A percentile compares a stretch with the other conserved stretches of the same genome.
Conservation (phyloP, 2,113 vertebrate species). For the Hemiprocne comata region DNA sequence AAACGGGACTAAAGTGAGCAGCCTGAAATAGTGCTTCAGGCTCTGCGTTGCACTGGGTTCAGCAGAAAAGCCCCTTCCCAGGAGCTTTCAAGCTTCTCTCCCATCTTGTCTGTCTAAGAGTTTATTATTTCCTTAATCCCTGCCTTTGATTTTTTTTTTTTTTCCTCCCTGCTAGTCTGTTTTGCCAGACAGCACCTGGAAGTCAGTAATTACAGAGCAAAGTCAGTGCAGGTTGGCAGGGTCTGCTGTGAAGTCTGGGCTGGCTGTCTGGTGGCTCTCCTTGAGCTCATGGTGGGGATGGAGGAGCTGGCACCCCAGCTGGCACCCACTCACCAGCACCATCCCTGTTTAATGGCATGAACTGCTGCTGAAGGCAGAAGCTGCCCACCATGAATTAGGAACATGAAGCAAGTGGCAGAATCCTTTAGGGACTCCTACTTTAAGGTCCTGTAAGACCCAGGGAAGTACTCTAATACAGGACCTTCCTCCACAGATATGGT, state of each 20-base stretch:
- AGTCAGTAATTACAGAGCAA: background rate
- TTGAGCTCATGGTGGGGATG: fast-evolving
- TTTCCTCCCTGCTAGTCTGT: background rate
- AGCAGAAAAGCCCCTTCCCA: background rate
- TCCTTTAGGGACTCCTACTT: background rate
- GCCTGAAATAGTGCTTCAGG: background rate
- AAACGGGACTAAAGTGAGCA: background rate
- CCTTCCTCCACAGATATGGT: background rate
- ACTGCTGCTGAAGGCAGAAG: background rate
- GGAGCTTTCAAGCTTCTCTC: background rate
- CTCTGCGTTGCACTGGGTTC: background rate
- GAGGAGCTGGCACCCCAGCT: background rate
- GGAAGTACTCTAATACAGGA: background rate
- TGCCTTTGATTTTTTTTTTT: background rate
- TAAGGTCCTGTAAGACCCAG: background rate
- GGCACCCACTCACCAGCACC: background rate
- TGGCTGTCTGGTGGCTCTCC: background rate
- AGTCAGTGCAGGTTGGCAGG: background rate
- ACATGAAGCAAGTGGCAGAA: background rate
- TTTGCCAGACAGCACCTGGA: background rate
- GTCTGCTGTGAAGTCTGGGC: background rate
- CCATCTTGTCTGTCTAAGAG: background rate
- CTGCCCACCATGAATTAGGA: background rate
- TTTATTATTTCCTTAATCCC: conserved; percentile 1
- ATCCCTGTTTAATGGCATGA: background rate